Evolutionary conservation across 1,140 invertebrate genomes (phyloP).

Genomic region (Mylabris phalerata): DNA sequence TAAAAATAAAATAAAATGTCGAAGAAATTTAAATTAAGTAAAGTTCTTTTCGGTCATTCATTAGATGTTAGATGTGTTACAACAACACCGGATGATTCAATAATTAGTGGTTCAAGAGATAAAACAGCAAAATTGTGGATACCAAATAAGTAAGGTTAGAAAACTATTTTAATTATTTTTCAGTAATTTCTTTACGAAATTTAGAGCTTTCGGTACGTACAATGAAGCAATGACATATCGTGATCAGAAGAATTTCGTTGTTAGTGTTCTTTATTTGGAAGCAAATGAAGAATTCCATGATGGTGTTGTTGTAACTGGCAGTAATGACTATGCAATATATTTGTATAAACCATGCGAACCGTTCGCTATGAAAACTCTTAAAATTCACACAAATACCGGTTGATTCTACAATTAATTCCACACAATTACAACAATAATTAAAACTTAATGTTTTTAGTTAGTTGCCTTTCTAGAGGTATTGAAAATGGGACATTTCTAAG

Average conservation of each 20-base stretch:
- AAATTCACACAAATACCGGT: constrained; percentile 75
- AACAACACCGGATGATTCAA: constrained; percentile 56
- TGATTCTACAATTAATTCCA: background rate
- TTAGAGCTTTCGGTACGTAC: constrained; percentile 30
- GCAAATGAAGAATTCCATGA: constrained; percentile 60
- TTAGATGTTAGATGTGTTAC: constrained; percentile 75
- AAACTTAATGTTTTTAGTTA: constrained; percentile 48
- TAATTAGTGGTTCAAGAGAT: constrained; percentile 82
- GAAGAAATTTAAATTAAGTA: constrained; percentile 58
- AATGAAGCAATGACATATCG: constrained; percentile 59
- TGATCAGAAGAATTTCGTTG: constrained; percentile 83
- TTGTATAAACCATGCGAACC: constrained; percentile 61
- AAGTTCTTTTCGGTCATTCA: constrained; percentile 68
- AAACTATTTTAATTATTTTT: constrained; percentile 15
- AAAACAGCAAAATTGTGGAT: constrained; percentile 79
- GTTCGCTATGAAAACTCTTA: constrained; percentile 60
- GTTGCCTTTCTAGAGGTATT: constrained; percentile 53
- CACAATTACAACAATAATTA: background rate
- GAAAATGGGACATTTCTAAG: constrained; percentile 55
- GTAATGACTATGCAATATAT: constrained; percentile 79
- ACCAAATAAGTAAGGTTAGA: constrained; percentile 59
- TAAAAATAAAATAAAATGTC: constrained; percentile 29
- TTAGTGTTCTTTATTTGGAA: constrained; percentile 66
- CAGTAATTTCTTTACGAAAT: constrained; percentile 1
- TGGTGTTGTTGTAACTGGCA: constrained; percentile 79